These are phyloP conservation scores for Nibea coibor DNA, from an alignment of 2,113 vertebrate genomes.

Conservation along the genomic window DNA sequence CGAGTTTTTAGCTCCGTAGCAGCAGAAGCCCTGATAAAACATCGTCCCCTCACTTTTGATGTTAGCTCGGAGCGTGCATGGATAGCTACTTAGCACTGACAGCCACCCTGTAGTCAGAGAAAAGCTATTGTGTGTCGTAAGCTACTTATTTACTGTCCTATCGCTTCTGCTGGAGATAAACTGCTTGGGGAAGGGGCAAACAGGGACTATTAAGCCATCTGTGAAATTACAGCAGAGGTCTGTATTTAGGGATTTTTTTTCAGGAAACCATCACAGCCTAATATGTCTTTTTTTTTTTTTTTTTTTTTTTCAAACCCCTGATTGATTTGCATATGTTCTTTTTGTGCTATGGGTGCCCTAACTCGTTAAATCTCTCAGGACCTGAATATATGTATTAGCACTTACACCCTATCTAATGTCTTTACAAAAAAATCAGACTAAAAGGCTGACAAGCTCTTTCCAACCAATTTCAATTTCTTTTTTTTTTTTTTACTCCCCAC, in stretches of 20 bases:
- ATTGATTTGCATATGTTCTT: constrained; percentile 45
- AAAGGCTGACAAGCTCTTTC: constrained; percentile 5
- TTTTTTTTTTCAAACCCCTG: constrained; percentile 19
- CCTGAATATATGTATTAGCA: neutral
- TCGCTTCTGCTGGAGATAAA: constrained; percentile 70
- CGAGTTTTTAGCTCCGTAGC: constrained; percentile 42
- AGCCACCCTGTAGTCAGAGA: constrained; percentile 69
- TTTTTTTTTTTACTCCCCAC: neutral
- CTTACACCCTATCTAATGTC: constrained; percentile 31
- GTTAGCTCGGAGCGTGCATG: constrained; percentile 67
- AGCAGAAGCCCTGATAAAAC: constrained; percentile 62
- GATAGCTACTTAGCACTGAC: constrained; percentile 78
- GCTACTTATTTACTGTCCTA: constrained; percentile 79
- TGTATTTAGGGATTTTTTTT: constrained; percentile 34
- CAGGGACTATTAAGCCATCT: constrained; percentile 64
- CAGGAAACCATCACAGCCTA: constrained; percentile 4
- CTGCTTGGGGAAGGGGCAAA: constrained; percentile 58
- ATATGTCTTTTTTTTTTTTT: neutral
- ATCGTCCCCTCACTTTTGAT: constrained; percentile 69
- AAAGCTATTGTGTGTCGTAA: constrained; percentile 72
- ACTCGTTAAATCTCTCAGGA: neutral
- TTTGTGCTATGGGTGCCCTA: constrained; percentile 2
- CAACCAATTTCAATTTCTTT: neutral
- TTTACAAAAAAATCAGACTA: constrained; percentile 25
- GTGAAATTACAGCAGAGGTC: constrained; percentile 57